Evolutionary conservation across 1,140 invertebrate species (phyloP), one percentile per base, ranked within the genome.

Genomic region (Ectropis grisescens): DNA sequence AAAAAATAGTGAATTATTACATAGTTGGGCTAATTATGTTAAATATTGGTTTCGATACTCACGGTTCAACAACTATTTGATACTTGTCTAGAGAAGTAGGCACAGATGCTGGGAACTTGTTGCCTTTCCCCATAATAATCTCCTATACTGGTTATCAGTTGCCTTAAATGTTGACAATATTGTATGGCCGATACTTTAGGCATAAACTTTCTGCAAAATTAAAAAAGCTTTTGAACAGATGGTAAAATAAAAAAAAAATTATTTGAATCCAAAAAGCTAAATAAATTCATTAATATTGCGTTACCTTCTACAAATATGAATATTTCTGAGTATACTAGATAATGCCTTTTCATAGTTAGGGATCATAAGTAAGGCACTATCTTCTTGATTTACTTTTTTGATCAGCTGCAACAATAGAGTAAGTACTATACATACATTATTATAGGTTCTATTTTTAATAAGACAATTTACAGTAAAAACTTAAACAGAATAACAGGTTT

Each of bases 61-160:
- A 94, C 89, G 91, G 91, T 85, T 96, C 94, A 11, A 96, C 91
- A n/a, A 96, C 94, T 27, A 97, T 89, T 82, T 95, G 90, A 70
- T 90, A 92, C 55, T 90, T 76, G 0, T 84, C 80, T 1, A 96
- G 76, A 32, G 84, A 84, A 22, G 85, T 67, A 0, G 93, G 93
- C 88, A 93, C 93, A 3, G 72, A 59, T 27, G 82, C 76, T 1
- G 93, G 93, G 64, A 90, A 93, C 13, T 84, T 87, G 31, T 84
- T 84, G 19, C 85, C 82, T 0, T 72, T 67, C n/a, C 23, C 90
- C 89, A 27, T 88, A 83, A 64, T 91, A 93, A 82, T 95, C 93
- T 12, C 90, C 91, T 6, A 96, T 82, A 2, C 91, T 90, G 1
- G 93, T 95, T 1, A 90, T 93, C 12, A 97, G 71, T 56, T 93